phyloP scores from a whole-genome alignment of 37 sponge, comb jelly and placozoan species.

The Mnemiopsis leidyi region DNA sequence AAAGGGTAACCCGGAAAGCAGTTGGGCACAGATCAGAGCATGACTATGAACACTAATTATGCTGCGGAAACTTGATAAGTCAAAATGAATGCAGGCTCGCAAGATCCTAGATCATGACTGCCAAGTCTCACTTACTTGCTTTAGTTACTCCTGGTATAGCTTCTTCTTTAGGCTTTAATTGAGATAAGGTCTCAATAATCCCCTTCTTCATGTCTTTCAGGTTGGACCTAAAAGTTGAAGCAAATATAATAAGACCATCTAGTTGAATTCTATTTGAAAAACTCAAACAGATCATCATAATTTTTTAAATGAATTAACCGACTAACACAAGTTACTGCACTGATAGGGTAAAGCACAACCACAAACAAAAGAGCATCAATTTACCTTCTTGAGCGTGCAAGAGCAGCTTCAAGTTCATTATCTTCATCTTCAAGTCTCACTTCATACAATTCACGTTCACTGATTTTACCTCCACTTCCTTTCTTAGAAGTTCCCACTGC shows the following conservation, averaged over 20 bases:
- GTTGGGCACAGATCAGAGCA: background rate
- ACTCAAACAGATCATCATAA: too few relatives aligned
- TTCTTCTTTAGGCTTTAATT: constrained; percentile 24
- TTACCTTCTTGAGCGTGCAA: constrained; percentile 68
- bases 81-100: background rate
- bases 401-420: constrained; percentile 68
- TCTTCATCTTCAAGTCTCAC: constrained; percentile 65
- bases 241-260: too few relatives aligned
- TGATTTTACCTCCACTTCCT: constrained; percentile 9
- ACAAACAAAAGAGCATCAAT: too few relatives aligned
- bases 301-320: too few relatives aligned
- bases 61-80: too few relatives aligned
- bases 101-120: background rate
- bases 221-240: background rate
- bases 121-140: constrained; percentile 47
- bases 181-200: background rate
- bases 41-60: background rate
- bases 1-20: too few relatives aligned
- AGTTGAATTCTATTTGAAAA: too few relatives aligned
- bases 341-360: too few relatives aligned
- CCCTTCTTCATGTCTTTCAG: background rate
- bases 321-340: too few relatives aligned
- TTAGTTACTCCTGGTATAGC: constrained; percentile 32
- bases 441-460: constrained; percentile 9
- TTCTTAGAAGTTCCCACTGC: background rate